Evolutionary conservation across 2,113 vertebrate species (phyloP).

Genomic region (Scolopax mira): DNA sequence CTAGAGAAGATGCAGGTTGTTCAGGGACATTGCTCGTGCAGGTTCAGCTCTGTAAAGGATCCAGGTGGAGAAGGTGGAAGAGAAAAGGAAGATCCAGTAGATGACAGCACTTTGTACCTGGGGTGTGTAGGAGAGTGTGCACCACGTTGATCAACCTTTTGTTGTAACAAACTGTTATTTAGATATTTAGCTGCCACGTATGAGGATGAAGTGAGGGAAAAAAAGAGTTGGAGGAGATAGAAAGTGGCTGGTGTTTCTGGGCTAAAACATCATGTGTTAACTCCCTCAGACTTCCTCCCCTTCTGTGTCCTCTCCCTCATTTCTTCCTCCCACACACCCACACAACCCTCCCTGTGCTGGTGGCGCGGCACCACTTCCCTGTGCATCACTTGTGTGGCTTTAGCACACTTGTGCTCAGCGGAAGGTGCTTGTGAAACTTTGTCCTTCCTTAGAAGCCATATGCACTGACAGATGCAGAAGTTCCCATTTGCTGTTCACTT

Average conservation of each 20-base stretch:
- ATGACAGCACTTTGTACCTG: neutral
- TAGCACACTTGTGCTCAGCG: accelerated
- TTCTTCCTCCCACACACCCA: neutral
- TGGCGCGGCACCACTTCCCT: neutral
- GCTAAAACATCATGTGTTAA: neutral
- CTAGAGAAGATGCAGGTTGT: neutral
- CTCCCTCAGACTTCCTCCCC: neutral
- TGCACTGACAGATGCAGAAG: constrained; percentile 33
- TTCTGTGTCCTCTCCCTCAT: neutral
- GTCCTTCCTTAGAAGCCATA: constrained; percentile 26
- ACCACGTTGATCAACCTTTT: neutral
- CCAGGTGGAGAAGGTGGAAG: neutral
- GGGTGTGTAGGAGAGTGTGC: neutral
- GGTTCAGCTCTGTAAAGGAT: neutral
- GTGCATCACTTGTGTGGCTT: neutral
- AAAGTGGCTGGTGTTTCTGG: neutral
- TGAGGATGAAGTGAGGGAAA: neutral
- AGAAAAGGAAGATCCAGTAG: neutral
- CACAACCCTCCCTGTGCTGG: neutral
- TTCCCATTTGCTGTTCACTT: constrained; percentile 47
- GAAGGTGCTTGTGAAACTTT: neutral
- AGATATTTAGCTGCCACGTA: neutral
- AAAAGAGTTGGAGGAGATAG: neutral
- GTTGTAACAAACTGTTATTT: neutral
- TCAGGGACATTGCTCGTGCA: accelerated